Evolutionary conservation across 2,113 vertebrate species (phyloP).

Genomic region (Meleagris gallopavo): DNA sequence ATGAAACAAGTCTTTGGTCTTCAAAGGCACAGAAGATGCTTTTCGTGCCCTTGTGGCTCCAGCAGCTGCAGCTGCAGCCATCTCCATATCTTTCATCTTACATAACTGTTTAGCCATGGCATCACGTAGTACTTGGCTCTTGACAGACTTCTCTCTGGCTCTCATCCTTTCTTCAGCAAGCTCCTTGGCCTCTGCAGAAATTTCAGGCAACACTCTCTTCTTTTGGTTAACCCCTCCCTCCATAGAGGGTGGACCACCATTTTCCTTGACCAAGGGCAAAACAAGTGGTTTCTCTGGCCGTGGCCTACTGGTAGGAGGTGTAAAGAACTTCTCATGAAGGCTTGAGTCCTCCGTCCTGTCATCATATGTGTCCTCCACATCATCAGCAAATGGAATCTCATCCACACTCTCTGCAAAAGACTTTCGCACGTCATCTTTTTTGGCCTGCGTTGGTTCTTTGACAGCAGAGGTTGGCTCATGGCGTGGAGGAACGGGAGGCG

Average conservation of each 20-base stretch:
- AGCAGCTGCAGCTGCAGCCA: slow-evolving; percentile 44
- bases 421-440: slow-evolving; percentile 80
- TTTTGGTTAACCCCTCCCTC: slow-evolving; percentile 56
- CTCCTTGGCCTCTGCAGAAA: slow-evolving; percentile 93
- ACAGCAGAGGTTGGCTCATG: slow-evolving; percentile 33
- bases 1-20: slow-evolving; percentile 69
- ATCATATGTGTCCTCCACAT: slow-evolving; percentile 92
- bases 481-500: neutral
- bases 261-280: slow-evolving; percentile 83
- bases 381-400: slow-evolving; percentile 97
- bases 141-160: slow-evolving; percentile 93
- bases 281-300: slow-evolving; percentile 73
- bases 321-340: slow-evolving; percentile 85
- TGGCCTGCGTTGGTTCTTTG: slow-evolving; percentile 74
- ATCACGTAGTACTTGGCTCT: slow-evolving; percentile 91
- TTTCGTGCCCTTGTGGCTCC: slow-evolving; percentile 70
- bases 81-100: slow-evolving; percentile 92
- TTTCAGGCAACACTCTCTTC: slow-evolving; percentile 74
- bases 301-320: slow-evolving; percentile 85
- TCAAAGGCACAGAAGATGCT: slow-evolving; percentile 60
- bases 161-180: slow-evolving; percentile 93
- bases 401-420: slow-evolving; percentile 96
- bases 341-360: slow-evolving; percentile 87
- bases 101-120: slow-evolving; percentile 93
- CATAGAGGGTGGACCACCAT: slow-evolving; percentile 81